Evolutionary conservation across 2,797 vertebrate genomes (phyloP), one percentile per base, ranked within the genome.

Genomic region (Tragelaphus oryx): DNA sequence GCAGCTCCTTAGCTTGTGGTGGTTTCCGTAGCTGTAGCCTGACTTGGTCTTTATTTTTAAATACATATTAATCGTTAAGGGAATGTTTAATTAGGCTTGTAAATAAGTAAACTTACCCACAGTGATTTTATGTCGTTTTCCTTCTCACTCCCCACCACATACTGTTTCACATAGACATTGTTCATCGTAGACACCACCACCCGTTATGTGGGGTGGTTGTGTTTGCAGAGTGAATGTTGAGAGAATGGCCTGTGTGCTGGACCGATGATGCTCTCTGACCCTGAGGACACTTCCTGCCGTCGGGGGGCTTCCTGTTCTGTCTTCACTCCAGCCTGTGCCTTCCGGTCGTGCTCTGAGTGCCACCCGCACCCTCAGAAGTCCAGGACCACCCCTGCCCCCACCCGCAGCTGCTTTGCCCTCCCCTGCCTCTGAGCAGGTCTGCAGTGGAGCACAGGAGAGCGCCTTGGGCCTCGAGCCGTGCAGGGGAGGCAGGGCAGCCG

Each of bases 131-230:
- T 41, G 13, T 48, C 26, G 8, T 41, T 76, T 24, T 81, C 44
- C n/a, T 46, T 46, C 7, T 57, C 74, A 22, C 8, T 6, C 11
- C 22, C 18, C 33, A 37, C 33, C 65, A 22, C 18, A 0, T 17
- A 1, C 2, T 75, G 10, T 55, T 12, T 74, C 33, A 48, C 37
- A 11, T 7, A 13, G 41, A 59, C 5, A 1, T 3, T 22, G 17
- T 18, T 52, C 41, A 44, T 30, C 2, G 13, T 9, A 5, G n/a
- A 1, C 1, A 0, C 26, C 41, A 16, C 30, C 9, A 1, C 65
- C 54, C 46, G 33, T 46, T 18, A 1, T 0, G 3, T 26, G 22
- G 68, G 68, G 8, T 14, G 50, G 1, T 30, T 8, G 1, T n/a
- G 30, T 46, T 54, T 59, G 50, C 87, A 57, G 11, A 57, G 48